Percentiles rank a stretch among this genome's conserved stretches.
Conservation (phyloP, 2,888 invertebrate genomes). For the Chloroclystis v-ata region DNA sequence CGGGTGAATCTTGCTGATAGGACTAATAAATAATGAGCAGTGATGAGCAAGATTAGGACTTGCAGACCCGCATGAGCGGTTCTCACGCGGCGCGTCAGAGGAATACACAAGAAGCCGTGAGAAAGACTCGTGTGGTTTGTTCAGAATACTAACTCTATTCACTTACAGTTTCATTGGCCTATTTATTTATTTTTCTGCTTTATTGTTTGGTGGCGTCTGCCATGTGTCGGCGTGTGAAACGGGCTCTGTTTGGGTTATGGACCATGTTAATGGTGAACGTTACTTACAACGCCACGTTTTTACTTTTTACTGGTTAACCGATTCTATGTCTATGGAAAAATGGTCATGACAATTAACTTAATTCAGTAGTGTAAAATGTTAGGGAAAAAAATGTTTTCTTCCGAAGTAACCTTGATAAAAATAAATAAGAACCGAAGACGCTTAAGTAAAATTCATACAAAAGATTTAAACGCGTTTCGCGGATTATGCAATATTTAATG, state of each 20-base stretch:
- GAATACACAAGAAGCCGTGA: conserved; percentile 66
- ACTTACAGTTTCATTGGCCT: conserved; percentile 67
- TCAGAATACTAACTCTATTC: conserved; percentile 59
- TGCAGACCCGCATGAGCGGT: conserved; percentile 43
- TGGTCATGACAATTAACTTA: no score
- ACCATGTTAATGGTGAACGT: conserved; percentile 9
- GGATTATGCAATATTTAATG: no score
- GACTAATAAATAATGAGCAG: conserved; percentile 21
- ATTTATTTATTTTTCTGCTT: conserved; percentile 41
- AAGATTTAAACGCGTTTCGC: conserved; percentile 41
- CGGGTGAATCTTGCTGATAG: no score
- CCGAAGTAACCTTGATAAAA: no score
- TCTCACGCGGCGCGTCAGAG: conserved; percentile 54
- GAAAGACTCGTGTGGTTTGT: conserved; percentile 62
- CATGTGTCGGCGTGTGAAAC: conserved; percentile 28
- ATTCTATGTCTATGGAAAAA: not conserved
- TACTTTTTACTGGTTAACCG: conserved; percentile 1
- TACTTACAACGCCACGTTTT: conserved; percentile 32
- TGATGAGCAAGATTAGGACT: conserved; percentile 24
- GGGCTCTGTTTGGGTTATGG: conserved; percentile 13
- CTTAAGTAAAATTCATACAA: conserved; percentile 18
- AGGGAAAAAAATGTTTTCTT: no score
- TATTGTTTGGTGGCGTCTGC: conserved; percentile 30
- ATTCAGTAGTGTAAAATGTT: no score
- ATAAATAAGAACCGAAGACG: no score